phyloP scores from a whole-genome alignment of 2,113 vertebrate genomes.

The Odobenus rosmarus region DNA sequence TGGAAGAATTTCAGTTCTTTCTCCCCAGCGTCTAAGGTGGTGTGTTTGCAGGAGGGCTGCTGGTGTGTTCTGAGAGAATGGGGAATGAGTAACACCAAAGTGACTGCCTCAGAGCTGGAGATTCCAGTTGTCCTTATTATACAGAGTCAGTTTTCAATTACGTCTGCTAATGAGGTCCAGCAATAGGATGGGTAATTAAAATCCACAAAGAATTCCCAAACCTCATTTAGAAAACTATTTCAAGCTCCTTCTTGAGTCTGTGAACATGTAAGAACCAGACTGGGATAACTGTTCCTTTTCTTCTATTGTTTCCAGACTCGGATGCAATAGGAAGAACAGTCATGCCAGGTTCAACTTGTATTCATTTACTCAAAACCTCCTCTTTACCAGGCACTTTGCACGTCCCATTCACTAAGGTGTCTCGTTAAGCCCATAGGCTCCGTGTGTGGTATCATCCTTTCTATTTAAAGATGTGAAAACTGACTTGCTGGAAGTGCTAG shows the following conservation, averaged over 20 bases:
- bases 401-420: not conserved
- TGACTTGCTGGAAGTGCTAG: not conserved
- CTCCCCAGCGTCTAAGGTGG: not conserved
- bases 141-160: constrained; percentile 68
- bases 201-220: constrained; percentile 70
- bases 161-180: constrained; percentile 69
- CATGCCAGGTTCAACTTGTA: not conserved
- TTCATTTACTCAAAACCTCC: not conserved
- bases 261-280: constrained; percentile 22
- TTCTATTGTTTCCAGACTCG: constrained; percentile 25
- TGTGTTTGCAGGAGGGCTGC: not conserved
- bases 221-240: constrained; percentile 69
- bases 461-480: not conserved
- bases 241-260: constrained; percentile 49
- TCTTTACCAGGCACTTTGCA: not conserved
- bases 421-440: not conserved
- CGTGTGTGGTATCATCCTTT: not conserved
- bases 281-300: constrained; percentile 19
- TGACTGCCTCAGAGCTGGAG: not conserved
- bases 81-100: not conserved
- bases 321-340: not conserved
- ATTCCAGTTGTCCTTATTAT: constrained; percentile 51
- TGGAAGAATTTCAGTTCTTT: not conserved
- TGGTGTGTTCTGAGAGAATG: not conserved
- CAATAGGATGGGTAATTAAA: constrained; percentile 67